These are phyloP conservation scores for Anodontia alba DNA, from an alignment of 2,888 invertebrate species.

Conservation along the genomic window DNA sequence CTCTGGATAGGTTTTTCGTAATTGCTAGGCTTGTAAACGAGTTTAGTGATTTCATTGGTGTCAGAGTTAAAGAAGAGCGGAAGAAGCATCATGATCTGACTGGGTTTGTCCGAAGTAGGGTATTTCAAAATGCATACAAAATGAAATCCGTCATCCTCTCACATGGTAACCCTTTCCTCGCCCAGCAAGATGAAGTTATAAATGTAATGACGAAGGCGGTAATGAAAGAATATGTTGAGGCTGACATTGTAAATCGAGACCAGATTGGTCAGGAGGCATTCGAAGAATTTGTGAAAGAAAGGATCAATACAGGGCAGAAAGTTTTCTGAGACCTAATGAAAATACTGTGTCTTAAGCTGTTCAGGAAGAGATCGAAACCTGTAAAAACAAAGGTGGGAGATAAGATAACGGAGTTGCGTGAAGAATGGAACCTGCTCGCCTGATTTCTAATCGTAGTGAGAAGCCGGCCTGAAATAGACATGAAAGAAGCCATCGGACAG, in stretches of 20 bases:
- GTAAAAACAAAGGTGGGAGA: slow-evolving; percentile 12
- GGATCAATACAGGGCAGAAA: not conserved
- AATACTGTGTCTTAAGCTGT: slow-evolving; percentile 7
- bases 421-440: slow-evolving; percentile 11
- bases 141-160: not conserved
- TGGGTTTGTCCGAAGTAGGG: not conserved
- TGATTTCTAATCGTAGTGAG: slow-evolving; percentile 7
- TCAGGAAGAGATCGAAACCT: not conserved
- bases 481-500: slow-evolving; percentile 7
- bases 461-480: slow-evolving; percentile 17
- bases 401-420: slow-evolving; percentile 5
- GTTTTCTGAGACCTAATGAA: slow-evolving; percentile 6
- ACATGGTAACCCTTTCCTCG: not conserved
- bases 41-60: not conserved
- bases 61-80: not conserved
- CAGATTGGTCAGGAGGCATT: slow-evolving; percentile 12
- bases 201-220: not conserved
- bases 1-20: not conserved
- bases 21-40: not conserved
- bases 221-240: not conserved
- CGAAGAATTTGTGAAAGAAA: not conserved
- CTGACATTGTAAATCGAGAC: not conserved
- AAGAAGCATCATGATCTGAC: slow-evolving; percentile 2
- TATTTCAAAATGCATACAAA: not conserved
- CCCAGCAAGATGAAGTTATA: not conserved